Evolutionary conservation across 2,797 vertebrate species (phyloP).

Genomic region (Gallinago nigripennis): DNA sequence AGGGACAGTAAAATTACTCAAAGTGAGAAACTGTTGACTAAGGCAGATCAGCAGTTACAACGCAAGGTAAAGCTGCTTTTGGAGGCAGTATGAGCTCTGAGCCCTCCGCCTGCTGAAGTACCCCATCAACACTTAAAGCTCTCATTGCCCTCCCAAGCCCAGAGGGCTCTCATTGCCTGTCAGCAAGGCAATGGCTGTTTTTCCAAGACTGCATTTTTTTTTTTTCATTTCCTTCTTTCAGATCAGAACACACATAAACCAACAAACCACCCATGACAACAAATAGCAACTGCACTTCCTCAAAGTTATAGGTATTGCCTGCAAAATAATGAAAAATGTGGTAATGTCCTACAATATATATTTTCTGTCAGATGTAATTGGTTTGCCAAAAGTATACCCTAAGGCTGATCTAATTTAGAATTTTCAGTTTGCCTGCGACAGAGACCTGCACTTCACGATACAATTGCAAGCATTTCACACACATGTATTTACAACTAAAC

Average conservation of each 20-base stretch:
- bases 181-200: not conserved
- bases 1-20: not conserved
- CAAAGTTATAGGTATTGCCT: not conserved
- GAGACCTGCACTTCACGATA: not conserved
- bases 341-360: not conserved
- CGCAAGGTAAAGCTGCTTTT: not conserved
- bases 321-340: not conserved
- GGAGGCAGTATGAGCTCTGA: constrained; percentile 1
- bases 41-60: not conserved
- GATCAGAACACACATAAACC: not conserved
- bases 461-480: not conserved
- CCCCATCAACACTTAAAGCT: not conserved
- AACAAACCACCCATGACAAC: not conserved
- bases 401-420: not conserved
- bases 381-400: not conserved
- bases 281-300: not conserved
- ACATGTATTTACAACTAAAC: not conserved
- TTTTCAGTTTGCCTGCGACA: not conserved
- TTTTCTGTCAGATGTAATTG: not conserved
- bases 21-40: not conserved
- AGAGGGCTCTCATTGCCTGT: no score
- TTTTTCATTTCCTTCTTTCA: not conserved
- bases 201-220: not conserved
- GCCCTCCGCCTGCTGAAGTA: not conserved
- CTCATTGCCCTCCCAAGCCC: not conserved